Evolutionary conservation across 2,797 vertebrate genomes (phyloP).

Genomic region (Micromesistius poutassou): DNA sequence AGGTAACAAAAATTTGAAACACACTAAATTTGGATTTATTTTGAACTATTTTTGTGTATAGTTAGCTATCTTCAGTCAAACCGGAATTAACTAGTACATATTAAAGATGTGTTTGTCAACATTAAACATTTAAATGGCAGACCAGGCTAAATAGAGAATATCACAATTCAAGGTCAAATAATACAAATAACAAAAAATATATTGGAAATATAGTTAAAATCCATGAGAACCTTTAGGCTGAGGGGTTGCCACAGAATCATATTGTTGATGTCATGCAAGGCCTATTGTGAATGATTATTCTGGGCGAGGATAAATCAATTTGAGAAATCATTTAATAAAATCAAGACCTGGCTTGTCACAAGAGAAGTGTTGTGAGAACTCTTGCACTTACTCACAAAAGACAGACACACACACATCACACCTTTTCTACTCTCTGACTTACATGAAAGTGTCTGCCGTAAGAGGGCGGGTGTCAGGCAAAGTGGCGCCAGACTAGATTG

Average conservation of each 20-base stretch:
- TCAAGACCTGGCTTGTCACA: constrained; percentile 2
- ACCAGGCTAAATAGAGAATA: background rate
- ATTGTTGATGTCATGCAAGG: background rate
- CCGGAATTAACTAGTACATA: background rate
- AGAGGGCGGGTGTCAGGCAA: constrained; percentile 52
- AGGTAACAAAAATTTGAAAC: too few species aligned
- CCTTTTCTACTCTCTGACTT: constrained; percentile 50
- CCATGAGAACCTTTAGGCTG: background rate
- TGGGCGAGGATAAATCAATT: background rate
- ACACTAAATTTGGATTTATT: too few species aligned
- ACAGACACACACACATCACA: constrained; percentile 33
- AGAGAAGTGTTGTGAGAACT: background rate
- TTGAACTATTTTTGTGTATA: too few species aligned
- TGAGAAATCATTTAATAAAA: background rate
- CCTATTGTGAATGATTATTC: background rate
- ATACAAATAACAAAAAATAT: background rate
- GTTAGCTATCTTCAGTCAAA: background rate
- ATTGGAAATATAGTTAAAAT: background rate
- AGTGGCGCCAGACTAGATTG: constrained; percentile 66
- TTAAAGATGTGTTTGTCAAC: background rate
- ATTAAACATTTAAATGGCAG: background rate
- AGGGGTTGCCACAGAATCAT: background rate
- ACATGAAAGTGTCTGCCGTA: constrained; percentile 41
- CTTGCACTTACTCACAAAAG: constrained; percentile 10
- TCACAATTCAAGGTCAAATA: background rate